phyloP scores from a whole-genome alignment of 2,113 vertebrate species.

The Oreamnos americanus region DNA sequence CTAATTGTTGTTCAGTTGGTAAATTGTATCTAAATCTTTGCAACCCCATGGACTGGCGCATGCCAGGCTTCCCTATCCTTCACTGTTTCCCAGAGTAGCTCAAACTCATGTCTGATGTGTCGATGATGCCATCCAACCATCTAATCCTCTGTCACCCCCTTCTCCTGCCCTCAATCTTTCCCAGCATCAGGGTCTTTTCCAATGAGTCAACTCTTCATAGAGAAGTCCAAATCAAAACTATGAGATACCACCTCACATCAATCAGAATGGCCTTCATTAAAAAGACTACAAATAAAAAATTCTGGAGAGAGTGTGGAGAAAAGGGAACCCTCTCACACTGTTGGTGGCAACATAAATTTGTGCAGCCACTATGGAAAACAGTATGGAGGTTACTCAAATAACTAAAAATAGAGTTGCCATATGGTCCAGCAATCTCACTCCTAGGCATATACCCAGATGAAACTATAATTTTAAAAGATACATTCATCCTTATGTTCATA shows the following conservation, averaged over 20 bases:
- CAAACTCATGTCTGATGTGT: not conserved
- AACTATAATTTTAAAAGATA: not conserved
- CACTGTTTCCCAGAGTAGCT: not conserved
- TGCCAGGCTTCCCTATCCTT: not conserved
- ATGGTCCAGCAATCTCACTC: not conserved
- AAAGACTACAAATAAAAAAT: not conserved
- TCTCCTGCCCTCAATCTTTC: not conserved
- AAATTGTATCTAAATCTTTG: not conserved
- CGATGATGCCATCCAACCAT: not conserved
- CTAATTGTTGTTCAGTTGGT: not conserved
- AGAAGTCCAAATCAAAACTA: not conserved
- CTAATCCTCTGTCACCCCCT: not conserved
- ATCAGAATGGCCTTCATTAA: not conserved
- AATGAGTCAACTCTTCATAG: not conserved
- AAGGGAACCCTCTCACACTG: not conserved
- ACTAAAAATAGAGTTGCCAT: not conserved
- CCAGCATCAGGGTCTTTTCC: not conserved
- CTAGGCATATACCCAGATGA: not conserved
- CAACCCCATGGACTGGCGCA: not conserved
- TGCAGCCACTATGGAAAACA: not conserved
- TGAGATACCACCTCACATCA: not conserved
- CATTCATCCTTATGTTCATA: not conserved
- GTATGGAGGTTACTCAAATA: not conserved
- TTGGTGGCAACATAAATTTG: not conserved
- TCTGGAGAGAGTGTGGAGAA: not conserved